Percentiles rank a stretch among this genome's conserved stretches.
These are phyloP conservation scores for Eumaeus atala DNA, from an alignment of 1,140 invertebrate genomes.

Conservation along the genomic window DNA sequence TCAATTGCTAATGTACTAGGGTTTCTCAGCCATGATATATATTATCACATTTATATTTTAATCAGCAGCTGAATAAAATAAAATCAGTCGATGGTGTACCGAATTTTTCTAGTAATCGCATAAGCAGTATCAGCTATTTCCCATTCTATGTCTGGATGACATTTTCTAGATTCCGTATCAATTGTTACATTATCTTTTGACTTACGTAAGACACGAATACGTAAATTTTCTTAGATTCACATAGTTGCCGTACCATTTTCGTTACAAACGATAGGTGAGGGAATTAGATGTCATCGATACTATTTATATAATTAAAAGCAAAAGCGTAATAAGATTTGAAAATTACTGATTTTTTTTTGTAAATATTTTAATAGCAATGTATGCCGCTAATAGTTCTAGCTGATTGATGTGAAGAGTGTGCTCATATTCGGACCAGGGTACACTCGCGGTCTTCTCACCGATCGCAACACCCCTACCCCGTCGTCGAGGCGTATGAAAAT, in stretches of 20 bases:
- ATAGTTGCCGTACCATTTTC: constrained; percentile 6
- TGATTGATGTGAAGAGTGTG: background rate
- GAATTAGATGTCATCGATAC: constrained; percentile 5
- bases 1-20: constrained; percentile 16
- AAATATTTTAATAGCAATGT: constrained; percentile 7
- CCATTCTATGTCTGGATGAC: constrained; percentile 10
- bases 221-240: background rate
- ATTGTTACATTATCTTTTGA: constrained; percentile 7
- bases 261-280: constrained; percentile 1
- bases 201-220: background rate
- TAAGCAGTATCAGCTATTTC: background rate
- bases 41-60: constrained; percentile 14
- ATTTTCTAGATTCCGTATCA: constrained; percentile 8
- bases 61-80: constrained; percentile 17
- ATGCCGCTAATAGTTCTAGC: constrained; percentile 7
- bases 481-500: background rate
- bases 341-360: background rate
- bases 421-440: background rate
- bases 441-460: background rate
- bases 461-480: background rate
- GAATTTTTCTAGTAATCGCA: constrained; percentile 4
- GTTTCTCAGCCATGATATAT: background rate
- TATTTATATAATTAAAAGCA: constrained; percentile 11
- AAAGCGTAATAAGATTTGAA: constrained; percentile 2
- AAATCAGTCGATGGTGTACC: constrained; percentile 14